A percentile compares a stretch with the other conserved stretches of the same genome.
Evolutionary conservation across 2,888 invertebrate genomes (phyloP).

Genomic region (Hypselothyrea guttata): DNA sequence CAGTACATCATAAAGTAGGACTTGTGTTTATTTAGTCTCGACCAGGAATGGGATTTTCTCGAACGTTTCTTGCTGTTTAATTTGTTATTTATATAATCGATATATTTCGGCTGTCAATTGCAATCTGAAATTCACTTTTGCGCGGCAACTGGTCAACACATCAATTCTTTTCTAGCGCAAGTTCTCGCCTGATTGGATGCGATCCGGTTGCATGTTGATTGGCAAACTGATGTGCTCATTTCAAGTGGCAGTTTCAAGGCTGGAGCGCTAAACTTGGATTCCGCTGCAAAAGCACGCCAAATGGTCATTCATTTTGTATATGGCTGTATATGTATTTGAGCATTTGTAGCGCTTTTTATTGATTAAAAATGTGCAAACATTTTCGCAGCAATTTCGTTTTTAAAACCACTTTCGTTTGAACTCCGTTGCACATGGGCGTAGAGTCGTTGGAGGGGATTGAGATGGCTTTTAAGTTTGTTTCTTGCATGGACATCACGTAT

Average conservation of each 20-base stretch:
- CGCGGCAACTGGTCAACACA: conserved; percentile 2
- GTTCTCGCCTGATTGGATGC: conserved; percentile 41
- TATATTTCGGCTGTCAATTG: neutral
- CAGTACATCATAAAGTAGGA: no score
- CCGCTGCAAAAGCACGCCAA: conserved; percentile 48
- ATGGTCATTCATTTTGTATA: conserved; percentile 50
- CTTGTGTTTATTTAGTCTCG: no score
- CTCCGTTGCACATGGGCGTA: conserved; percentile 41
- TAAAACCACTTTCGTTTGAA: conserved; percentile 74
- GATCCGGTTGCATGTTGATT: conserved; percentile 51
- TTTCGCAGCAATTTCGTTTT: conserved; percentile 74
- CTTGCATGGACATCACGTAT: conserved; percentile 77
- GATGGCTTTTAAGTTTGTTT: conserved; percentile 72
- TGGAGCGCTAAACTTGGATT: conserved; percentile 8
- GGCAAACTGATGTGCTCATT: conserved; percentile 50
- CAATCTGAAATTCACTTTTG: conserved; percentile 17
- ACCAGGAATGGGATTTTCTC: no score
- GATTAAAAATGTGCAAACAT: conserved; percentile 78
- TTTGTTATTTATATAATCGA: no score
- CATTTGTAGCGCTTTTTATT: conserved; percentile 50
- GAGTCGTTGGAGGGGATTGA: conserved; percentile 16
- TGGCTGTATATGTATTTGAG: conserved; percentile 62
- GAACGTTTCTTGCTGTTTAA: no score
- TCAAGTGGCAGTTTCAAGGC: conserved; percentile 40
- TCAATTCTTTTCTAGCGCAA: conserved; percentile 20